Conservation (phyloP, 1,140 invertebrate species). For the Pygmarrhopalites habei region DNA sequence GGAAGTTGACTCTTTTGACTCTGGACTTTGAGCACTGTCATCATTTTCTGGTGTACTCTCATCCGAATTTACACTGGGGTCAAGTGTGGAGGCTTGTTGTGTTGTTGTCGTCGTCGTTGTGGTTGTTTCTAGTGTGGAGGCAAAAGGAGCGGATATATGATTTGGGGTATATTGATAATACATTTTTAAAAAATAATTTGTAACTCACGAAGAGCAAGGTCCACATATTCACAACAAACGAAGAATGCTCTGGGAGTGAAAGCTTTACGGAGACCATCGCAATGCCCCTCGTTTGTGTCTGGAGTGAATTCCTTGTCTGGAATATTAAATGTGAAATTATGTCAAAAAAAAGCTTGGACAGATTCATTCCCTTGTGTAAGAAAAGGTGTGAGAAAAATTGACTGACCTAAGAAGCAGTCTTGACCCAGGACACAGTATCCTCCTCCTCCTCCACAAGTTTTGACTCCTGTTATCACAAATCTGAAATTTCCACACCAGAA, state of each 20-base stretch:
- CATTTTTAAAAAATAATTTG: too few relatives aligned
- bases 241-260: conserved; percentile 47
- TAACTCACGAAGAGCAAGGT: neutral
- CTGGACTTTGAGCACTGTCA: conserved; percentile 9
- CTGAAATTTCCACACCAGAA: conserved; percentile 43
- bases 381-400: too few relatives aligned
- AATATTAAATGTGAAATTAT: neutral
- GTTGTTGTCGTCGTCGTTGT: conserved; percentile 21
- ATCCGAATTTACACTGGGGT: neutral
- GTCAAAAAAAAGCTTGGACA: too few relatives aligned
- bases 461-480: conserved; percentile 48
- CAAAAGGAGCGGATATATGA: too few relatives aligned
- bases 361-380: too few relatives aligned
- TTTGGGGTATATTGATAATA: too few relatives aligned
- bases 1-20: conserved; percentile 18
- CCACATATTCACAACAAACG: conserved; percentile 43
- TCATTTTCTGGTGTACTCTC: neutral
- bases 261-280: conserved; percentile 44
- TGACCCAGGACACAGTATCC: conserved; percentile 49
- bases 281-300: conserved; percentile 44
- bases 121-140: too few relatives aligned
- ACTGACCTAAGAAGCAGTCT: too few relatives aligned
- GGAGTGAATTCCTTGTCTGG: conserved; percentile 46
- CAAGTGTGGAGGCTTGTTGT: neutral
- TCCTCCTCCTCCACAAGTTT: conserved; percentile 43